Base-by-base conservation (phyloP, 2,113 vertebrate species). In the Psilopsiagon aymara region DNA sequence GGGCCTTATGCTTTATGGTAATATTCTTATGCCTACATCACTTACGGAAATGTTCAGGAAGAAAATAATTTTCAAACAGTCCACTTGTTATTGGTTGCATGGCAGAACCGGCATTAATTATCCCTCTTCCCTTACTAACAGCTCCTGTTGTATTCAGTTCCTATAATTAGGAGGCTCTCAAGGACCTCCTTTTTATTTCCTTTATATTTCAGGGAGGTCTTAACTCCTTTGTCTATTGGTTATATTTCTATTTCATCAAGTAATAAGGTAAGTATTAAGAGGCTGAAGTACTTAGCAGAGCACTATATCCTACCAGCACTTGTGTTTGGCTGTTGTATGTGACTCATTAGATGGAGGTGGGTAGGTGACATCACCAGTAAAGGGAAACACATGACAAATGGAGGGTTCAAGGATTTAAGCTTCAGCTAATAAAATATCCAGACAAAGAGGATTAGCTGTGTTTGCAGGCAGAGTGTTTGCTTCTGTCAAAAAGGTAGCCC, bases 351-450 rank as follows among this genome's bases (percentile, higher is more conserved):
- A 68, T 69, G 86, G 86, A 97, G 79, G 47, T 94, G 70, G 68
- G 89, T 47, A 69, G 83, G 68, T 94, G 90, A 94, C 92, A 97
- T 96, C 91, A 86, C 39, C 92, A 91, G 43, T 81, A 73, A 79
- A 95, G 53, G 94, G 83, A 95, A 95, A 84, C 60, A 62, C 86
- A 82, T 77, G 91, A 88, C 64, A 78, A 95, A 83, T 62, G 66
- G 63, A 86, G 71, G 52, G 52, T 91, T 93, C 66, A 86, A 75
- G 93, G 89, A 57, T 84, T 93, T 94, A 80, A 83, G 25, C 35
- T 86, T 78, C 67, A 85, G 81, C 57, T 94, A 91, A 95, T 92
- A 91, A 97, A 94, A 90, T 86, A 92, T 82, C 95, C 95, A 97
- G 95, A 97, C 96, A 74, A 73, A 60, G 46, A 62, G 80, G 82